phyloP scores from a whole-genome alignment of 2,113 vertebrate genomes.

The Irena cyanogastra region DNA sequence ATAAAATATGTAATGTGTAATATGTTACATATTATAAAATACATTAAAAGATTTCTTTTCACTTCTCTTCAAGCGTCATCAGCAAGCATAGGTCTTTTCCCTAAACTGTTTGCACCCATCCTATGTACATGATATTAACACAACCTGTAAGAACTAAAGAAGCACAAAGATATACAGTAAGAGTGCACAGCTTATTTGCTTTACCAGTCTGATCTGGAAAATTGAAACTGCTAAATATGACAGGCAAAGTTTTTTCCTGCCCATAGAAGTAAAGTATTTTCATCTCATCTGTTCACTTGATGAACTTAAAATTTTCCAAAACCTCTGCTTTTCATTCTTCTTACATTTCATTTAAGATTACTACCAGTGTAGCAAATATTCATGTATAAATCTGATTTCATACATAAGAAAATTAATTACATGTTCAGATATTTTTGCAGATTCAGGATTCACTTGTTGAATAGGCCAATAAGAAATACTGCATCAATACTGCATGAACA shows the following conservation, averaged over 20 bases:
- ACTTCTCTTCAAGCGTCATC: not conserved
- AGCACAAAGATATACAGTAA: not conserved
- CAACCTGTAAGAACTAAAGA: not conserved
- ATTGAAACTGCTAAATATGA: not conserved
- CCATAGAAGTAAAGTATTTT: not conserved
- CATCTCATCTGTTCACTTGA: not conserved
- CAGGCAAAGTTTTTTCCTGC: not conserved
- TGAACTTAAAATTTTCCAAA: not conserved
- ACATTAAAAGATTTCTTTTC: not conserved
- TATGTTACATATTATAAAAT: not conserved
- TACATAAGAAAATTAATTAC: not conserved
- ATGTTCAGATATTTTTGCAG: not conserved
- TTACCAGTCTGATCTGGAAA: not conserved
- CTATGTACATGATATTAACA: not conserved
- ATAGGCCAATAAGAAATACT: not conserved
- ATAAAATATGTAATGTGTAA: not conserved
- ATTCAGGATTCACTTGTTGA: not conserved
- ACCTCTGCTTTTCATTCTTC: not conserved
- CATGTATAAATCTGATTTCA: not conserved
- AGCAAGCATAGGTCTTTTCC: not conserved
- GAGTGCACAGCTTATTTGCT: not conserved
- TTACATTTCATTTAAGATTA: not conserved
- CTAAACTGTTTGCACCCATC: not conserved
- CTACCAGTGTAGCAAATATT: not conserved
- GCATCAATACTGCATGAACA: not conserved